phyloP scores from a whole-genome alignment of 1,140 invertebrate species.

The Drosophila mayri region DNA sequence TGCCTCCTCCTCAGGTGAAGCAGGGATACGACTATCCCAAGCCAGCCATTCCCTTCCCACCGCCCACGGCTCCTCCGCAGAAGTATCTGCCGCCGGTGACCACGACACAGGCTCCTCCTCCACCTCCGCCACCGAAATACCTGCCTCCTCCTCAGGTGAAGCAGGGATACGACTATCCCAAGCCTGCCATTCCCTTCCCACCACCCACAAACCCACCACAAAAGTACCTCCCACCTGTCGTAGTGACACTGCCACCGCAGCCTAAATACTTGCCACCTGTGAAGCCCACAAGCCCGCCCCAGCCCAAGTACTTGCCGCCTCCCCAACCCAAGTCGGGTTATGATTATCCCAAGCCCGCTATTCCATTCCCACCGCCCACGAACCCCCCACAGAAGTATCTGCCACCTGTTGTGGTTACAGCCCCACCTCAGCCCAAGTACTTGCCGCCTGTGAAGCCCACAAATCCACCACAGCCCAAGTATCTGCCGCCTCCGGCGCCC shows the following conservation, averaged over 20 bases:
- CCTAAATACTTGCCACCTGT: conserved; percentile 49
- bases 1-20: conserved; percentile 30
- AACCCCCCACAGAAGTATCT: conserved; percentile 33
- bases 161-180: conserved; percentile 61
- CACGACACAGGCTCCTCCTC: conserved; percentile 15
- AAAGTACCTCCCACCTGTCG: conserved; percentile 27
- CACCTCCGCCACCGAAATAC: conserved; percentile 37
- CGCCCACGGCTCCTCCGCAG: conserved; percentile 30
- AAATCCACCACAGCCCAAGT: conserved; percentile 50
- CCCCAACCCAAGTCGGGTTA: conserved; percentile 40
- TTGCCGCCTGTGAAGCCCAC: conserved; percentile 47
- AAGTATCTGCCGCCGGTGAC: conserved; percentile 37
- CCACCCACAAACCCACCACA: conserved; percentile 36
- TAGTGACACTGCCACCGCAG: conserved; percentile 11
- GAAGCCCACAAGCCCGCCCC: conserved; percentile 44
- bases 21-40: conserved; percentile 62
- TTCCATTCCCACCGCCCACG: conserved; percentile 55
- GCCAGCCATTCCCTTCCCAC: conserved; percentile 54
- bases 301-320: conserved; percentile 38
- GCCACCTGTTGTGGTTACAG: conserved; percentile 21
- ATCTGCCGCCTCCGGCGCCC: conserved; percentile 26
- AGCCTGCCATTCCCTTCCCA: conserved; percentile 57
- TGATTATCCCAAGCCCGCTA: conserved; percentile 60
- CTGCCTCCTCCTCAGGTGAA: conserved; percentile 29
- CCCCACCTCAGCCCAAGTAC: conserved; percentile 36